Base-by-base conservation (phyloP, 2,113 vertebrate genomes). In the Urocitellus parryii region DNA sequence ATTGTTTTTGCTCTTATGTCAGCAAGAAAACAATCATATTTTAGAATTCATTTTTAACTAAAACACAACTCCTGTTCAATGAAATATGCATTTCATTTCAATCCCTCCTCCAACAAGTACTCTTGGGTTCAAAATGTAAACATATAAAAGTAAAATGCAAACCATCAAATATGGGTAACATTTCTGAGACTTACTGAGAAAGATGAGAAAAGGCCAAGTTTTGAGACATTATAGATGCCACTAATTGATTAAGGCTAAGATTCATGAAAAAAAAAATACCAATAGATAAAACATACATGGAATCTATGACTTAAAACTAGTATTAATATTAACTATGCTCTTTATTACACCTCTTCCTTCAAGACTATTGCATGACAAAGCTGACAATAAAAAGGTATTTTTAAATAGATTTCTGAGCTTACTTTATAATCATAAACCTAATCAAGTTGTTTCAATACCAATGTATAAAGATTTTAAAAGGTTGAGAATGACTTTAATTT, bases 41-140 rank as follows among this genome's bases (percentile, higher is more conserved):
- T 51, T 34, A 79, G 22, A 90, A 76, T 93, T 94, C 34, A 95
- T 73, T 95, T 97, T 94, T 92, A 85, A 78, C 27, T 88, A 93
- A 93, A 95, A 97, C 24, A 58, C 87, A 72, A 92, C 72, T 85
- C 42, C 83, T 88, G 48, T 39, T 91, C n/a, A 88, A 37, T 78
- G 39, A 92, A 97, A 58, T 27, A 85, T 39, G 65, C 16, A 90
- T 93, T 83, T 89, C 72, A 94, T 76, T 92, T 56, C n/a, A 92
- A 88, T 74, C 39, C 16, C 24, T 95, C 58, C 39, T 88, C 65
- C 16, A 95, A 56, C 0, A 91, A 95, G 80, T 9, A 94, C 8
- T 84, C 22, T 77, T 77, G 53, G 61, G 12, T 80, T 29, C 22
- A 85, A 81, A 72, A 85, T 84, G 70, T 70, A 94, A 53, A 45